Percentiles rank a stretch among this genome's conserved stretches.
Evolutionary conservation across 2,888 invertebrate genomes (phyloP).

Genomic region (Osmoderma eremita): DNA sequence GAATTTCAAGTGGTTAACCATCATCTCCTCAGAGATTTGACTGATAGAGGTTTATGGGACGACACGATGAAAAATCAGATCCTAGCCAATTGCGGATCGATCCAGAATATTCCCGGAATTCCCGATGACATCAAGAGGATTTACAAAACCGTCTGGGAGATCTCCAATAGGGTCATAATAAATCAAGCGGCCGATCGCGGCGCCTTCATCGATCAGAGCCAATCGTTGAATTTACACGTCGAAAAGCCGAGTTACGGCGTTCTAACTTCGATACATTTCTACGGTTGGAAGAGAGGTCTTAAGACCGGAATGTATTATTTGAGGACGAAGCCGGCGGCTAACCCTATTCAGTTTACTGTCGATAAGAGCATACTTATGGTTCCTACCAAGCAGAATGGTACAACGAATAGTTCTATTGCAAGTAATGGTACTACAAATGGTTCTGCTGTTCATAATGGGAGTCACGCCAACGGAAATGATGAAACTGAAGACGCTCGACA

Average conservation of each 20-base stretch:
- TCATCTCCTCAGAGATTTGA: slow-evolving; percentile 92
- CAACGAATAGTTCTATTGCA: slow-evolving; percentile 37
- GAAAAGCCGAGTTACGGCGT: slow-evolving; percentile 94
- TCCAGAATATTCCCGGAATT: slow-evolving; percentile 87
- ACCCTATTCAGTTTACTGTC: slow-evolving; percentile 97
- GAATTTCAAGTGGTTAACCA: slow-evolving; percentile 98
- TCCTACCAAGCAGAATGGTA: slow-evolving; percentile 34
- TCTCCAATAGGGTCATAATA: slow-evolving; percentile 90
- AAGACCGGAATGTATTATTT: slow-evolving; percentile 99
- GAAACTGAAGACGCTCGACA: slow-evolving; percentile 4
- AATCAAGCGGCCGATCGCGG: slow-evolving; percentile 98
- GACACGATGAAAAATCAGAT: slow-evolving; percentile 95
- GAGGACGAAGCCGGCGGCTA: slow-evolving; percentile 94
- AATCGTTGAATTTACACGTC: slow-evolving; percentile 97
- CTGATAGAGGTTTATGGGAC: slow-evolving; percentile 91
- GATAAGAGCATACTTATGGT: slow-evolving; percentile 79
- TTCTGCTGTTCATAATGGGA: slow-evolving; percentile 20
- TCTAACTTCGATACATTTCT: slow-evolving; percentile 97
- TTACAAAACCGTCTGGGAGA: slow-evolving; percentile 98
- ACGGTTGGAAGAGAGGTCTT: slow-evolving; percentile 95
- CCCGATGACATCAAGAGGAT: slow-evolving; percentile 86
- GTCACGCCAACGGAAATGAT: slow-evolving; percentile 42
- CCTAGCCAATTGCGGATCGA: slow-evolving; percentile 90
- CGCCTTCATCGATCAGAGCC: slow-evolving; percentile 98
- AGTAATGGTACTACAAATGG: slow-evolving; percentile 41